A percentile compares a stretch with the other conserved stretches of the same genome.
phyloP scores from a whole-genome alignment of 1,140 invertebrate genomes.

The Grapholita molesta region DNA sequence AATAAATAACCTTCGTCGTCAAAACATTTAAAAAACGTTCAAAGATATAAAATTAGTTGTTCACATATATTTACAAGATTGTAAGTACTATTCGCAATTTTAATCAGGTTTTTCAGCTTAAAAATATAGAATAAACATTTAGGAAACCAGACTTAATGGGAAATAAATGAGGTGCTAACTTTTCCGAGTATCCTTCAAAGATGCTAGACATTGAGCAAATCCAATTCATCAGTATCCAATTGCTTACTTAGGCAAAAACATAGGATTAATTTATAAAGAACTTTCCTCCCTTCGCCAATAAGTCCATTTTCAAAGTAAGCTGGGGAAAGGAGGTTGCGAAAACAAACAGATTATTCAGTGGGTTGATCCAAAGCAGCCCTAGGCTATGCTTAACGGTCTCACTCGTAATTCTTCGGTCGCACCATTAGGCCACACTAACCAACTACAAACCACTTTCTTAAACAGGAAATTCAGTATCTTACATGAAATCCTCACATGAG shows the following conservation, averaged over 20 bases:
- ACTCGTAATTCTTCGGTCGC: not conserved
- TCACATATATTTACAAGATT: too few relatives aligned
- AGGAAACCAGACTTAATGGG: not conserved
- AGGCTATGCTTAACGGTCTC: not conserved
- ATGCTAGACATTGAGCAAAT: not conserved
- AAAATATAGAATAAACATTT: not conserved
- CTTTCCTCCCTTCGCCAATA: not conserved
- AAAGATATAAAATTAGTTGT: too few relatives aligned
- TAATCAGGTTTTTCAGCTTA: too few relatives aligned
- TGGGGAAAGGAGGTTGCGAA: not conserved
- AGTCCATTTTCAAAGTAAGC: not conserved
- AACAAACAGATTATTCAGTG: not conserved
- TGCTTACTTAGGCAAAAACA: not conserved
- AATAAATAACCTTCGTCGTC: too few relatives aligned
- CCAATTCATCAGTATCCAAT: not conserved
- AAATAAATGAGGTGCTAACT: not conserved
- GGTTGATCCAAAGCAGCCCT: not conserved
- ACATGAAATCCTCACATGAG: too few relatives aligned
- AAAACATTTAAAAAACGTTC: too few relatives aligned
- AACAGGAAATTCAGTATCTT: too few relatives aligned
- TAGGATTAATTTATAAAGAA: not conserved
- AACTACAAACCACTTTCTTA: not conserved
- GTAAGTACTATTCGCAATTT: too few relatives aligned
- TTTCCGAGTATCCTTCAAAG: not conserved
- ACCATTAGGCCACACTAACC: not conserved